phyloP scores from a whole-genome alignment of 2,797 vertebrate genomes.

The Emys orbicularis region DNA sequence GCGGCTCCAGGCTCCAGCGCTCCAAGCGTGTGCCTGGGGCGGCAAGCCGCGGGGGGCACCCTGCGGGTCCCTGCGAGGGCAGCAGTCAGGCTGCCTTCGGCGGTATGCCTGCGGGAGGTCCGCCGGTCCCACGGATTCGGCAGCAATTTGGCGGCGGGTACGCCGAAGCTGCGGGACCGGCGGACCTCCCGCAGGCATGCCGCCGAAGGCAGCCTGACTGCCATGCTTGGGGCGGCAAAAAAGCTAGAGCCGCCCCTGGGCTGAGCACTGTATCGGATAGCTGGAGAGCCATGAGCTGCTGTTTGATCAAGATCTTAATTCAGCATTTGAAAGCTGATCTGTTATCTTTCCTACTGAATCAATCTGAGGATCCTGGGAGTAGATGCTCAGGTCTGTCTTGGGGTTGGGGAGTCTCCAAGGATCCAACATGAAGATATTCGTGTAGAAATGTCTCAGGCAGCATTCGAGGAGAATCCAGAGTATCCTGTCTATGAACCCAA shows the following conservation, averaged over 20 bases:
- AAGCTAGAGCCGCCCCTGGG: not conserved
- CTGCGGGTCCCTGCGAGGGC: too few relatives aligned
- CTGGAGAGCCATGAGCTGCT: not conserved
- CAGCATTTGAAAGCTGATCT: not conserved
- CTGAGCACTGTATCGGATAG: rapidly evolving
- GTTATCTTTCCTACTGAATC: not conserved
- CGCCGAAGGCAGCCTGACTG: too few relatives aligned
- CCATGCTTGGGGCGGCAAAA: too few relatives aligned
- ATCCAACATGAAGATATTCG: not conserved
- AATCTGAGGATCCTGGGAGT: not conserved
- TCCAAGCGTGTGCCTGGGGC: too few relatives aligned
- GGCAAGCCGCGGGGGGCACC: too few relatives aligned
- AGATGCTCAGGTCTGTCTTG: conserved; percentile 32
- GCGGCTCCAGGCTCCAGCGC: too few relatives aligned
- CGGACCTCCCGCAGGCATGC: too few relatives aligned
- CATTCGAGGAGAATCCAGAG: not conserved
- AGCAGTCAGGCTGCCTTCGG: too few relatives aligned
- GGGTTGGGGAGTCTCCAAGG: not conserved
- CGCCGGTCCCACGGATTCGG: too few relatives aligned
- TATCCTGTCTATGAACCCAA: not conserved
- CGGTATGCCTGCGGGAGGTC: too few relatives aligned
- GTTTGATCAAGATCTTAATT: not conserved
- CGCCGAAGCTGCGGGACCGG: too few relatives aligned
- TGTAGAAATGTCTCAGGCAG: not conserved
- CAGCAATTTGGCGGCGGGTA: too few relatives aligned